Evolutionary conservation across 2,888 invertebrate genomes (phyloP), one percentile per base, ranked within the genome.

Genomic region (Adelphocoris suturalis): DNA sequence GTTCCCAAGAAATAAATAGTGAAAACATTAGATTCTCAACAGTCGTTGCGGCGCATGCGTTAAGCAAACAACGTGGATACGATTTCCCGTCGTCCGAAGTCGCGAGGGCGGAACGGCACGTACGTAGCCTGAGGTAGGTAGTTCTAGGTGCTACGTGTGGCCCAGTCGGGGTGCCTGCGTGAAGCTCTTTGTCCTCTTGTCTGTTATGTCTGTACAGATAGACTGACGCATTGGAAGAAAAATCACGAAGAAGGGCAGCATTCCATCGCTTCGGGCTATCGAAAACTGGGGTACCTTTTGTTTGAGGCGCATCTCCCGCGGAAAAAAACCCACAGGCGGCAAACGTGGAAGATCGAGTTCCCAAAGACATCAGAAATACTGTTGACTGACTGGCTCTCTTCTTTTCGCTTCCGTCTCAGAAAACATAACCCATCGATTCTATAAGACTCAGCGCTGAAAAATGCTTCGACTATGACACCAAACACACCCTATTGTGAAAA

Each of bases 161-260:
- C 78, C 78, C 78, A 78, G 78, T 78, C 78, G 46, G 78, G 76
- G 47, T 78, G 78, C 78, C 47, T 78, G 78, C 46, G 78, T 78
- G 78, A 37, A 46, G 14, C 46, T 78, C 76, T 78, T 78, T 78
- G 78, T 78, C 78, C 78, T 46, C 68, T 68, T 68, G 68, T 68
- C 68, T 68, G 68, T 68, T 68, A 68, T 7, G 46, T 19, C 78
- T 47, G 47, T 46, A 78, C 78, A 78, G 78, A 46, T 47, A 46
- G 78, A 78, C 37, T n/a, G 46, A 47, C 78, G 47, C 78, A 47
- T 78, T 46, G 78, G 78, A 78, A 47, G 78, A 78, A 78, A 78
- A 47, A 78, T 78, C 78, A 78, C 78, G 78, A 78, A 78, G 78
- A 78, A 78, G 78, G 78, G 78, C 78, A 47, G 78, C 78, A 78